Evolutionary conservation across 2,888 invertebrate genomes (phyloP).

Genomic region (Tridacna gigas): DNA sequence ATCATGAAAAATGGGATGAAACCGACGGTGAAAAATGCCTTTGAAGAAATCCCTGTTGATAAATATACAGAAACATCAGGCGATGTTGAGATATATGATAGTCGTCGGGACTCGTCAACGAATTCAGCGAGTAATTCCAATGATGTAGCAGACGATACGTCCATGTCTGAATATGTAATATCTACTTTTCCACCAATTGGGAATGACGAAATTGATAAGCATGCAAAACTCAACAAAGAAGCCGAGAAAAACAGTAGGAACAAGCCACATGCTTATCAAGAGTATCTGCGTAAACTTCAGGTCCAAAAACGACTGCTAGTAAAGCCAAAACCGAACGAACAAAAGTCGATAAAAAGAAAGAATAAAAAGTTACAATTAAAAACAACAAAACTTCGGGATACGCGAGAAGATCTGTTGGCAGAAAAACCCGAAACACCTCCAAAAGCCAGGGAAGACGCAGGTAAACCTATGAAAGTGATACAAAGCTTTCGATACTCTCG

Average conservation of each 20-base stretch:
- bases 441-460: constrained; percentile 25
- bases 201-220: constrained; percentile 49
- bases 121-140: background rate
- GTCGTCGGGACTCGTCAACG: background rate
- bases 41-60: constrained; percentile 1
- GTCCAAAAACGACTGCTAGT: constrained; percentile 22
- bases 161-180: constrained; percentile 14
- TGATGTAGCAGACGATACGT: background rate
- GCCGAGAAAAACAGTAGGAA: constrained; percentile 47
- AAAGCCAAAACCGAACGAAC: constrained; percentile 36
- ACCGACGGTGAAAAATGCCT: constrained; percentile 1
- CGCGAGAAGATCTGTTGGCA: constrained; percentile 35
- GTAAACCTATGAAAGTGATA: constrained; percentile 43
- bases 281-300: constrained; percentile 48
- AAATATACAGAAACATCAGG: background rate
- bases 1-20: constrained; percentile 15
- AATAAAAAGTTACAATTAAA: constrained; percentile 40
- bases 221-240: constrained; percentile 50
- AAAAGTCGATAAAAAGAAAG: constrained; percentile 32
- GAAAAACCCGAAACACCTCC: constrained; percentile 39
- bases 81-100: background rate
- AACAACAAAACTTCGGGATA: constrained; percentile 20
- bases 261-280: constrained; percentile 32
- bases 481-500: constrained; percentile 58
- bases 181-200: constrained; percentile 52